phyloP scores from a whole-genome alignment of 2,888 invertebrate species.

The Microdon myrmicae region DNA sequence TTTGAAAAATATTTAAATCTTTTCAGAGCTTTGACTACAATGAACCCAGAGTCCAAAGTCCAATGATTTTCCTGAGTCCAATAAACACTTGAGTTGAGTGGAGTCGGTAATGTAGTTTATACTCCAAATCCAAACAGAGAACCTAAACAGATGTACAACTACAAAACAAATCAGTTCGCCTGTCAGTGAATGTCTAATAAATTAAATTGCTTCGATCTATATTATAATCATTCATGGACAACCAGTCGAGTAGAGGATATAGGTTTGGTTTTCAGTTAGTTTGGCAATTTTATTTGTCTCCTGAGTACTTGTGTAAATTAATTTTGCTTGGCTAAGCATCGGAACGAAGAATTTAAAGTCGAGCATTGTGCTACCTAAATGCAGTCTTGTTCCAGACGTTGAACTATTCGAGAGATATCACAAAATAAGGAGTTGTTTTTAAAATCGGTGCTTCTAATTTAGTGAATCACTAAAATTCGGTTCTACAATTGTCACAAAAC shows the following conservation, averaged over 20 bases:
- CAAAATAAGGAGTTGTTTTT: not conserved
- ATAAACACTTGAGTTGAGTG: not conserved
- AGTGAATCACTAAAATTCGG: too few species aligned
- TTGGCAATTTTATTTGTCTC: conserved; percentile 19
- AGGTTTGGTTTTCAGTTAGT: conserved; percentile 14
- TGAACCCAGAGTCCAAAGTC: too few species aligned
- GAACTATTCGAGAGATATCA: conserved; percentile 13
- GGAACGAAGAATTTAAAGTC: conserved; percentile 19
- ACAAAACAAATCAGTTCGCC: not conserved
- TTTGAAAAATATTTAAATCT: too few species aligned
- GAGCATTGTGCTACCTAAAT: conserved; percentile 8
- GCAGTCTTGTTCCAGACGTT: conserved; percentile 41
- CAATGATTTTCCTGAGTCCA: too few species aligned
- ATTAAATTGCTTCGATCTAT: conserved; percentile 21
- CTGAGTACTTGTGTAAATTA: too few species aligned
- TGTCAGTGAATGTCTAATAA: conserved; percentile 3
- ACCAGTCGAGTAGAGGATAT: conserved; percentile 23
- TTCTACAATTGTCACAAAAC: too few species aligned
- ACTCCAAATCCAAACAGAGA: conserved; percentile 7
- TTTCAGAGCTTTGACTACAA: too few species aligned
- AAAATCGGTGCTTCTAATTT: too few species aligned
- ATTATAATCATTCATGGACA: conserved; percentile 46
- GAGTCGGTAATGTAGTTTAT: conserved; percentile 12
- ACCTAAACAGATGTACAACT: not conserved
- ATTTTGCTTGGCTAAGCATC: too few species aligned